Percentiles rank a stretch among this genome's conserved stretches.
Conservation (phyloP, 2,888 invertebrate species). For the Noctua fimbriata region DNA sequence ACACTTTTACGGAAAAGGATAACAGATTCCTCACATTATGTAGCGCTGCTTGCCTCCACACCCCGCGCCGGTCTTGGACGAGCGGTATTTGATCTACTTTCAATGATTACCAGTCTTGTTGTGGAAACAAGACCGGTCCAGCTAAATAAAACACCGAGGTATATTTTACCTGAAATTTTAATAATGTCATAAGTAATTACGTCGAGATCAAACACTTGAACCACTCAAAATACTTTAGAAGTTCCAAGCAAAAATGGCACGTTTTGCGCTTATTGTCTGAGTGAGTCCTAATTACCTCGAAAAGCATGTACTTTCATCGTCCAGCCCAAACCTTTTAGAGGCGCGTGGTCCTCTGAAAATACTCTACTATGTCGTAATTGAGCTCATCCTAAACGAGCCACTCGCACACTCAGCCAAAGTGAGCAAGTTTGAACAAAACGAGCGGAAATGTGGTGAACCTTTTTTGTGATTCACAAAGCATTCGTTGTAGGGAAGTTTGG, state of each 20-base stretch:
- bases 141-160: too few species aligned
- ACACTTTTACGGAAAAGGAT: slow-evolving; percentile 5
- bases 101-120: neutral
- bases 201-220: neutral
- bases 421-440: slow-evolving; percentile 4
- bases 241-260: neutral
- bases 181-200: neutral
- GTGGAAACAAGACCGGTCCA: too few species aligned
- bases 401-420: slow-evolving; percentile 21
- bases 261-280: neutral
- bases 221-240: neutral
- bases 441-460: neutral
- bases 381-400: slow-evolving; percentile 20
- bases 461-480: slow-evolving; percentile 33
- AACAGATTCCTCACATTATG: neutral
- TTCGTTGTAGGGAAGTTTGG: slow-evolving; percentile 15
- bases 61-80: neutral
- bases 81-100: neutral
- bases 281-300: neutral
- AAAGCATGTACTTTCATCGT: neutral
- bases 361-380: slow-evolving; percentile 33
- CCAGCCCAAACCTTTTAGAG: slow-evolving; percentile 26
- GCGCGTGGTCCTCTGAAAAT: slow-evolving; percentile 11
- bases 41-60: neutral
- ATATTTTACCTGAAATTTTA: neutral